A percentile compares a stretch with the other conserved stretches of the same genome.
phyloP scores from a whole-genome alignment of 2,888 invertebrate genomes.

The Coleophora flavipennella region DNA sequence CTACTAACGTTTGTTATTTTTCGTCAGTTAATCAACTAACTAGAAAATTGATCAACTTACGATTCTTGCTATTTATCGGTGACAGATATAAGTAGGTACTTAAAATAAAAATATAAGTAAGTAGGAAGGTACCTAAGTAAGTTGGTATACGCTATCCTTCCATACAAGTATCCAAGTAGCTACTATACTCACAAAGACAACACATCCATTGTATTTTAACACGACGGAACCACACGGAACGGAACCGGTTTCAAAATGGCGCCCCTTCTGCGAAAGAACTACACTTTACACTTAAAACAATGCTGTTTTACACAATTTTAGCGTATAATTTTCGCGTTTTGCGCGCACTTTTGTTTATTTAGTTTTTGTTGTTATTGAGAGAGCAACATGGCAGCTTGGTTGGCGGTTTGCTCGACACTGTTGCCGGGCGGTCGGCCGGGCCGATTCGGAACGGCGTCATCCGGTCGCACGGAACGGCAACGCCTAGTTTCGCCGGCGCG shows the following conservation, averaged over 20 bases:
- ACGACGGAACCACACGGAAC: conserved; percentile 15
- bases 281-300: background rate
- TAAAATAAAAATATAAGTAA: too few species aligned
- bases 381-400: conserved; percentile 1
- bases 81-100: too few species aligned
- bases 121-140: too few species aligned
- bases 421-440: conserved; percentile 8
- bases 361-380: background rate
- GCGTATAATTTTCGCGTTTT: background rate
- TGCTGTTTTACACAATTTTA: background rate
- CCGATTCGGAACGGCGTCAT: conserved; percentile 1
- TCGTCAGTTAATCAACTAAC: too few species aligned
- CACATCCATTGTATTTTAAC: conserved; percentile 23
- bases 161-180: too few species aligned
- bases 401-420: conserved; percentile 29
- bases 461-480: conserved; percentile 11
- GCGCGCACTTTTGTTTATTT: background rate
- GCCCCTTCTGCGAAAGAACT: background rate
- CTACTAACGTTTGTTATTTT: too few species aligned
- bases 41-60: too few species aligned
- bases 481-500: conserved; percentile 4
- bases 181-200: too few species aligned
- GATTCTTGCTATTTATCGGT: too few species aligned
- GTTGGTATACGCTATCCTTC: too few species aligned
- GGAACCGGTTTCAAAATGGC: conserved; percentile 23